Evolutionary conservation across 53 echinoderm and acorn worm species (phyloP).

Genomic region (Echinometra lucunter): DNA sequence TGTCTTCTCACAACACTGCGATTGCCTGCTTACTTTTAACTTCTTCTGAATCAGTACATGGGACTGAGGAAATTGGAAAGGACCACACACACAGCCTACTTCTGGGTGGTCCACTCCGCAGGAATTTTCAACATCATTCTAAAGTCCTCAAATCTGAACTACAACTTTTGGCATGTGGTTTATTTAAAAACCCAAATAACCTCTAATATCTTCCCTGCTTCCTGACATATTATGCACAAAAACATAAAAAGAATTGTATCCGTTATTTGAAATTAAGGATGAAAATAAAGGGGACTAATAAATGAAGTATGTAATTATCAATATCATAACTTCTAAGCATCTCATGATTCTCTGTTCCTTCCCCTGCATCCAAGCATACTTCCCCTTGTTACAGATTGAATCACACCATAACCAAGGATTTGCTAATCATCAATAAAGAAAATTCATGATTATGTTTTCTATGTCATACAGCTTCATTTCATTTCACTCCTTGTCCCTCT

Average conservation of each 20-base stretch:
- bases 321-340: not conserved
- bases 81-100: constrained; percentile 66
- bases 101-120: constrained; percentile 56
- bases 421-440: not conserved
- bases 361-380: not conserved
- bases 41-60: constrained; percentile 17
- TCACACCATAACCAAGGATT: not conserved
- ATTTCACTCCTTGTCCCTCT: not conserved
- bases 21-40: constrained; percentile 21
- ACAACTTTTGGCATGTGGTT: constrained; percentile 28
- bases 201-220: not conserved
- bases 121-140: constrained; percentile 58
- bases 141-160: constrained; percentile 35
- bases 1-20: not conserved
- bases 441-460: not conserved
- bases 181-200: constrained; percentile 51
- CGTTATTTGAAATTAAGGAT: not conserved
- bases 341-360: not conserved
- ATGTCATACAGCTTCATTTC: not conserved
- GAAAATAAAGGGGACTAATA: not conserved
- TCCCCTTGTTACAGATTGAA: not conserved
- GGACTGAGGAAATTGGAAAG: constrained; percentile 31
- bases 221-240: no score
- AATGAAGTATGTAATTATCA: not conserved
- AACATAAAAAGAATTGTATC: not conserved